Percentiles rank a stretch among this genome's conserved stretches.
phyloP scores from a whole-genome alignment of 1,140 invertebrate species.

The Ladona fulva region DNA sequence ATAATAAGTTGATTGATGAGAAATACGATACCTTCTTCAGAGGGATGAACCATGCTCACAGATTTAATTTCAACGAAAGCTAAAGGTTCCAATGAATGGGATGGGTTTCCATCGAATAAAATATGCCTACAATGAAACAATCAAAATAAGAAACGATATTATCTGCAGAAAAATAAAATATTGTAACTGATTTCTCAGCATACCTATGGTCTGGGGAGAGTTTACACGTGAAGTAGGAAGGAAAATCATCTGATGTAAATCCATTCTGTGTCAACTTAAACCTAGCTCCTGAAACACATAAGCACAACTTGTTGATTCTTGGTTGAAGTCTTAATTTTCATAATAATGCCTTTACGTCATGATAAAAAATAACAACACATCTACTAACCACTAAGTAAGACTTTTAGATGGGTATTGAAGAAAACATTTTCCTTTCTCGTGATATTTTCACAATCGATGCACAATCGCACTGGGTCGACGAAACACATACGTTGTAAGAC shows the following conservation, averaged over 20 bases:
- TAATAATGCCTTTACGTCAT: too few relatives aligned
- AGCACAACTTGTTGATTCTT: not conserved
- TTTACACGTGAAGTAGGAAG: not conserved
- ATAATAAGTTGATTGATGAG: too few relatives aligned
- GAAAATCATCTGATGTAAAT: not conserved
- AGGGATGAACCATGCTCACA: not conserved
- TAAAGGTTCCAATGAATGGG: not conserved
- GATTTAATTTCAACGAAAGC: not conserved
- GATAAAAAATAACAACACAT: too few relatives aligned
- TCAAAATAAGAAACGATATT: not conserved
- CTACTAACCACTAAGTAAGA: slow-evolving; percentile 35
- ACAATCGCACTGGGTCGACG: slow-evolving; percentile 45
- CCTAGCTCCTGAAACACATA: not conserved
- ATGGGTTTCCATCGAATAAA: not conserved
- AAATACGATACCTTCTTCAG: not conserved
- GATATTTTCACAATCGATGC: slow-evolving; percentile 34
- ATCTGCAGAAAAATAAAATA: too few relatives aligned
- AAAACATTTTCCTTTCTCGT: slow-evolving; percentile 44
- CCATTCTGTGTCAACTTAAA: not conserved
- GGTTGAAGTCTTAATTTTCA: too few relatives aligned
- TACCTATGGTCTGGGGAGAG: not conserved
- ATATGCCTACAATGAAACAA: not conserved
- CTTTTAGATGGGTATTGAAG: slow-evolving; percentile 43
- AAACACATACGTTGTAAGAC: slow-evolving; percentile 44
- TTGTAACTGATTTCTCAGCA: not conserved